A percentile compares a stretch with the other conserved stretches of the same genome.
Evolutionary conservation across 2,888 invertebrate genomes (phyloP).

Genomic region (Polietes domitor): DNA sequence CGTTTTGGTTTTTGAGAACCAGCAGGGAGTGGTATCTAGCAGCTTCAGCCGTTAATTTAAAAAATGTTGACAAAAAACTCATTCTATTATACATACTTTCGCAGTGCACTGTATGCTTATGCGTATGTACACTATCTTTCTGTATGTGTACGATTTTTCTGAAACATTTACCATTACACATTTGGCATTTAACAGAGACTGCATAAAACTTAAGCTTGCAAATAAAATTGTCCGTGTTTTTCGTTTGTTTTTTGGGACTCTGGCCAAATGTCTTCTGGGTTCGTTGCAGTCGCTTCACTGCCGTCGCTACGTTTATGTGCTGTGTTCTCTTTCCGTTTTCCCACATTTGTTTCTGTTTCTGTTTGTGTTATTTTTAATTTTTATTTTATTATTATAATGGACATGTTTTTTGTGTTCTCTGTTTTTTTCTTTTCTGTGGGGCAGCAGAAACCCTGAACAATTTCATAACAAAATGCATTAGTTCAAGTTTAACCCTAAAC

Average conservation of each 20-base stretch:
- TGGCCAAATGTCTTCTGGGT: conserved; percentile 61
- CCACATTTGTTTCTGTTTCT: background rate
- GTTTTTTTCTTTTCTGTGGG: too few species aligned
- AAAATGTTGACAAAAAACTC: too few species aligned
- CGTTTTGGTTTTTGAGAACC: too few species aligned
- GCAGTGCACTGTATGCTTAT: background rate
- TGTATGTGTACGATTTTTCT: background rate
- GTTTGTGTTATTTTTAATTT: background rate
- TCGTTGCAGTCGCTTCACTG: background rate
- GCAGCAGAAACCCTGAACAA: background rate
- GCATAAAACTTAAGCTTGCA: conserved; percentile 32
- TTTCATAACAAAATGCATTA: conserved; percentile 2
- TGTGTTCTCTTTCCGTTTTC: background rate
- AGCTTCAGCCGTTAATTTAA: too few species aligned
- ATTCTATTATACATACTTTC: too few species aligned
- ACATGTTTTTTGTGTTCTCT: background rate
- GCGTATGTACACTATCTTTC: background rate
- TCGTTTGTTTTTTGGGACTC: conserved; percentile 50
- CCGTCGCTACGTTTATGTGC: background rate
- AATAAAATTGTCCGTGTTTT: conserved; percentile 2
- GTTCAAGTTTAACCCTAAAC: background rate
- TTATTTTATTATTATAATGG: conserved; percentile 26
- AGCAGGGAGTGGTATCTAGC: too few species aligned
- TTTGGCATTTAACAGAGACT: conserved; percentile 40
- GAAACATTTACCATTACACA: conserved; percentile 21